Evolutionary conservation across 2,113 vertebrate species (phyloP).

Genomic region (Chaetops frenatus): DNA sequence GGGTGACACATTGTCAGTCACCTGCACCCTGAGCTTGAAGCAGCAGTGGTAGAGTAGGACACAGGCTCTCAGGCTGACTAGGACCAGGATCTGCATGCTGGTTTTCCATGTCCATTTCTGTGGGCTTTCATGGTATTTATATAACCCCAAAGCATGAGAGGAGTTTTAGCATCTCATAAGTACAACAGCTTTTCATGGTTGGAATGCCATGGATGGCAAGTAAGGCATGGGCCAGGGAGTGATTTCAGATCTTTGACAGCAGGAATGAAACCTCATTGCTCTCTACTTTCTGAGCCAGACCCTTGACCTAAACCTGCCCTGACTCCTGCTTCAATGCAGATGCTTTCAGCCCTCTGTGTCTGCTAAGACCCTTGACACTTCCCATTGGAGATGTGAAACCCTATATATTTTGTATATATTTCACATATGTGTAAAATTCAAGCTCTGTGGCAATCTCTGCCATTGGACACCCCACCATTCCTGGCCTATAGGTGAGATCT

Average conservation of each 20-base stretch:
- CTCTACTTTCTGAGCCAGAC: neutral
- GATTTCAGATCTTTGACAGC: neutral
- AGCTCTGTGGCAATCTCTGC: neutral
- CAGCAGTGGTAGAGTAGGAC: neutral
- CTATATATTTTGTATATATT: neutral
- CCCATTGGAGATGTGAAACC: neutral
- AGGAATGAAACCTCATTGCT: neutral
- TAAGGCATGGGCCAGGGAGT: neutral
- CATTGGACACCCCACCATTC: neutral
- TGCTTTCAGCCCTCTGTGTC: neutral
- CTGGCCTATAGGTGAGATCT: neutral
- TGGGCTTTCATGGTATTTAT: neutral
- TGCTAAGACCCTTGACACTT: neutral
- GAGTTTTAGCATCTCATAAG: neutral
- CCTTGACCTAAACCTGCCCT: neutral
- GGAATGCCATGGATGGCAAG: neutral
- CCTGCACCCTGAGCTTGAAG: neutral
- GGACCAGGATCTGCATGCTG: neutral
- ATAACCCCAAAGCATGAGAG: neutral
- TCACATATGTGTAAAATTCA: neutral
- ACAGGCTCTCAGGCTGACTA: neutral
- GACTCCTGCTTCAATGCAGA: neutral
- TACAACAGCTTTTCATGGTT: neutral
- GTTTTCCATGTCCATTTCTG: neutral
- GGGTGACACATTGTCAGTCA: neutral